Conservation (phyloP, 2,113 vertebrate species). For the Mesitornis unicolor region DNA sequence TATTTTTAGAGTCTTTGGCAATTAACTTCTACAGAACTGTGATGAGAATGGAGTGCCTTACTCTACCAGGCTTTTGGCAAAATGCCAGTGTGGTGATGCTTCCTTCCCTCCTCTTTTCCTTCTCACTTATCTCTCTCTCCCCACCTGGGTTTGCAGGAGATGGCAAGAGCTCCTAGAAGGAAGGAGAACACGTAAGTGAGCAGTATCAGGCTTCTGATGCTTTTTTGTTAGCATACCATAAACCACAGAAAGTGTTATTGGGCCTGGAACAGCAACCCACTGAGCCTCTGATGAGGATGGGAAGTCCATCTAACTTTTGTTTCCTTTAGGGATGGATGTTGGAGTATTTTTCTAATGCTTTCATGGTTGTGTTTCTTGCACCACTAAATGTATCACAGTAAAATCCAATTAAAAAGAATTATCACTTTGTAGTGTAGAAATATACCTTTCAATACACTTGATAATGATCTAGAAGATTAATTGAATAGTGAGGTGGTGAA, state of each 20-base stretch:
- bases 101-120: neutral
- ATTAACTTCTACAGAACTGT: neutral
- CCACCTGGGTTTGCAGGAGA: neutral
- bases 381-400: neutral
- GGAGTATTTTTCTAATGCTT: neutral
- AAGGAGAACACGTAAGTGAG: neutral
- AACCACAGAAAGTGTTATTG: neutral
- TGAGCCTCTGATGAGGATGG: neutral
- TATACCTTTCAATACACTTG: neutral
- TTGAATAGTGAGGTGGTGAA: constrained; percentile 2
- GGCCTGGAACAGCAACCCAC: neutral
- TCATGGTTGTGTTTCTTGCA: neutral
- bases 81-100: neutral
- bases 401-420: neutral
- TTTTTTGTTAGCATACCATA: neutral
- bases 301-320: neutral
- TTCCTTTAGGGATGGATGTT: neutral
- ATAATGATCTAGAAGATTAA: neutral
- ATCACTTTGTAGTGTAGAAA: neutral
- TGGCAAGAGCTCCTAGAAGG: neutral
- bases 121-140: neutral
- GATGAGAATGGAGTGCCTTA: neutral
- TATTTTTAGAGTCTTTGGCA: neutral
- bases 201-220: neutral
- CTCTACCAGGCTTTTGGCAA: neutral